Percentiles rank a stretch among this genome's conserved stretches.
Conservation (phyloP, 1,140 invertebrate species). For the Epicauta chinensis region DNA sequence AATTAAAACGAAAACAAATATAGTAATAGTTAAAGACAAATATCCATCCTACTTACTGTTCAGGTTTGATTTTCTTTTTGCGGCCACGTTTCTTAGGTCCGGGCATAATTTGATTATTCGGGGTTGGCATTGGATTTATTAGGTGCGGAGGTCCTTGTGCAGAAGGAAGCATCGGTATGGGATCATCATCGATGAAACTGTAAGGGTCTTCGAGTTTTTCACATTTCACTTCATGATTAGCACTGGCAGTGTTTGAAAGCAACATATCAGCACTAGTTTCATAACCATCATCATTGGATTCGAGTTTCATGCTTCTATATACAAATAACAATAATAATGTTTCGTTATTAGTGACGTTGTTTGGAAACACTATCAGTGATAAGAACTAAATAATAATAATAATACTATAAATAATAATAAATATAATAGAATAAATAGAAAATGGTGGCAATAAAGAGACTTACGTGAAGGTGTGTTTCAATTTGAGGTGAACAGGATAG, state of each 20-base stretch:
- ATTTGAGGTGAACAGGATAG: conserved; percentile 9
- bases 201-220: conserved; percentile 67
- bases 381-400: background rate
- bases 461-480: conserved; percentile 23
- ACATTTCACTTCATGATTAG: conserved; percentile 50
- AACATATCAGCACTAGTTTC: conserved; percentile 77
- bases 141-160: conserved; percentile 31
- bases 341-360: conserved; percentile 6
- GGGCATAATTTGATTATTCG: conserved; percentile 52
- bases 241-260: conserved; percentile 43
- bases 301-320: conserved; percentile 54
- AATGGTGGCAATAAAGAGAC: background rate
- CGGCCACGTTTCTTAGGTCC: conserved; percentile 74
- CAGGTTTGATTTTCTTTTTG: conserved; percentile 69
- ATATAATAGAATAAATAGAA: background rate
- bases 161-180: conserved; percentile 48
- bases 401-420: conserved; percentile 6
- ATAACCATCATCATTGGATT: conserved; percentile 77
- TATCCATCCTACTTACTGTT: conserved; percentile 46
- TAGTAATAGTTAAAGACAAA: conserved; percentile 1
- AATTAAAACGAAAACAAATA: background rate
- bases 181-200: conserved; percentile 73
- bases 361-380: conserved; percentile 14
- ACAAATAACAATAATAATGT: conserved; percentile 7
- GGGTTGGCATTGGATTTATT: conserved; percentile 38